phyloP scores from a whole-genome alignment of 2,113 vertebrate genomes.

The Syngnathus floridae region DNA sequence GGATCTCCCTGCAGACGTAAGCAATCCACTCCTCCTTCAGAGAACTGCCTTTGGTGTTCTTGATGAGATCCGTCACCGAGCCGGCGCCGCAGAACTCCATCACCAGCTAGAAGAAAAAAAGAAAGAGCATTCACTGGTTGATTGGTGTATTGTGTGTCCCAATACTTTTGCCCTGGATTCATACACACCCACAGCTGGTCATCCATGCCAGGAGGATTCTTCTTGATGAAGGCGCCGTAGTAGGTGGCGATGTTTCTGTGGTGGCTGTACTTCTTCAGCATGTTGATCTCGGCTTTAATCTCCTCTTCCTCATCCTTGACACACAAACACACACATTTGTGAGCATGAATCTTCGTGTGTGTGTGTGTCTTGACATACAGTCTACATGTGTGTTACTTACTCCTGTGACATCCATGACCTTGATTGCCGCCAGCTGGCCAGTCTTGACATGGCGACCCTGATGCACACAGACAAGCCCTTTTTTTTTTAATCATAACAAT shows the following conservation, averaged over 20 bases:
- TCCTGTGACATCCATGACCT: constrained; percentile 98
- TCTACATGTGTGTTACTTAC: constrained; percentile 65
- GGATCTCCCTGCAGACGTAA: constrained; percentile 97
- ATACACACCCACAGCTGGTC: constrained; percentile 89
- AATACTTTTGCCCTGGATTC: neutral
- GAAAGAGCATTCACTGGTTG: too few relatives aligned
- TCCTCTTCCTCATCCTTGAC: constrained; percentile 96
- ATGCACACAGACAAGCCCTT: constrained; percentile 23
- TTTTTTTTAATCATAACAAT: too few relatives aligned
- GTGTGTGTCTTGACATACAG: neutral
- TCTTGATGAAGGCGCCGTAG: constrained; percentile 97
- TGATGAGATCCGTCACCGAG: constrained; percentile 96
- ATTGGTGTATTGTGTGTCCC: too few relatives aligned
- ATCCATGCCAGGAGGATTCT: constrained; percentile 95
- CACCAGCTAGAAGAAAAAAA: constrained; percentile 75
- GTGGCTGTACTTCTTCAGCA: constrained; percentile 98
- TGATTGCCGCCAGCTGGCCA: constrained; percentile 95
- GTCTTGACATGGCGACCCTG: constrained; percentile 99
- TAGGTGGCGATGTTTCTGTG: constrained; percentile 92
- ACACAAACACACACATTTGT: constrained; percentile 31
- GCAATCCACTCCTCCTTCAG: constrained; percentile 98
- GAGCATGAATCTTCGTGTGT: neutral
- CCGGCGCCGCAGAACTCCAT: constrained; percentile 99
- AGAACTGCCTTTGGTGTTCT: constrained; percentile 98
- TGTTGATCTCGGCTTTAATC: constrained; percentile 99